Evolutionary conservation across 2,797 vertebrate genomes (phyloP).

Genomic region (Morus bassanus): DNA sequence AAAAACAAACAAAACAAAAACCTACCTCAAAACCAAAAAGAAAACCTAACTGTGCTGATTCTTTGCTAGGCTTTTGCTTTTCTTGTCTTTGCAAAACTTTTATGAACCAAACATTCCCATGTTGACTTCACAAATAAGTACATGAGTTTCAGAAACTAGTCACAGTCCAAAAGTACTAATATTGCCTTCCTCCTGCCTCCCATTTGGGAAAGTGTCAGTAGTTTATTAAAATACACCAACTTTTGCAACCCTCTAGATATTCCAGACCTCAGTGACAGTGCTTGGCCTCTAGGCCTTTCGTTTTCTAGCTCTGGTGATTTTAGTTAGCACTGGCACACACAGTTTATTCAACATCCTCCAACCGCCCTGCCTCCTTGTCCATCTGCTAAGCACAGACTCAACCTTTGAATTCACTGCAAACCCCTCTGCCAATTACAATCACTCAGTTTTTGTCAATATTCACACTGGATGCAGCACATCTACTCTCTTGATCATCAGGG

Average conservation of each 20-base stretch:
- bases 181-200: neutral
- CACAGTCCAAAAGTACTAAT: neutral
- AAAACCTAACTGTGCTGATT: neutral
- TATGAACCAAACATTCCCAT: neutral
- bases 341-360: neutral
- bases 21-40: neutral
- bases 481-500: neutral
- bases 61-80: neutral
- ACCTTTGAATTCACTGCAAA: neutral
- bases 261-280: neutral
- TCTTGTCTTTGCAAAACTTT: neutral
- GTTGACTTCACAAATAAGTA: neutral
- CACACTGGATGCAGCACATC: neutral
- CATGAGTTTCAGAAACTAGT: neutral
- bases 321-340: neutral
- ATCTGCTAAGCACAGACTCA: neutral
- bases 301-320: neutral
- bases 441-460: neutral
- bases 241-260: neutral
- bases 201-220: neutral
- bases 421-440: neutral
- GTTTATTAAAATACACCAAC: neutral
- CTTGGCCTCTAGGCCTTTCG: neutral
- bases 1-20: too few relatives aligned
- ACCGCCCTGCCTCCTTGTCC: neutral